Percentiles rank a stretch among this genome's conserved stretches.
Conservation (phyloP, 2,797 vertebrate genomes). For the Alectoris magna region DNA sequence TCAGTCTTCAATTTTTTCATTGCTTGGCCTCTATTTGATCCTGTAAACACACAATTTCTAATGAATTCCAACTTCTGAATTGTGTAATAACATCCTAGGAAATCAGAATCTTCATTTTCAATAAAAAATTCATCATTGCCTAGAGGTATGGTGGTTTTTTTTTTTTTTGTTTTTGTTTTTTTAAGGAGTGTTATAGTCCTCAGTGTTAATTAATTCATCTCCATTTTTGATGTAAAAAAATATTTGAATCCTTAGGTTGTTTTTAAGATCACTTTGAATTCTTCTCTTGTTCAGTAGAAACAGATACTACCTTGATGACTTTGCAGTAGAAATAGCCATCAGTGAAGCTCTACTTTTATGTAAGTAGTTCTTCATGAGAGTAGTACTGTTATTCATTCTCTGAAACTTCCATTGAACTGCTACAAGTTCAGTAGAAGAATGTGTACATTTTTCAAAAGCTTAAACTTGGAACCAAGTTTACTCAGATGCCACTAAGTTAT, state of each 20-base stretch:
- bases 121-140: too few species aligned
- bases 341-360: not conserved
- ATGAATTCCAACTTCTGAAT: not conserved
- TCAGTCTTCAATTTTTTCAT: not conserved
- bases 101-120: not conserved
- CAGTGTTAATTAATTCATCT: not conserved
- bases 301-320: not conserved
- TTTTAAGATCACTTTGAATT: not conserved
- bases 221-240: not conserved
- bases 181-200: not conserved
- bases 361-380: not conserved
- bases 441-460: not conserved
- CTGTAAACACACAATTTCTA: not conserved
- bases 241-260: not conserved
- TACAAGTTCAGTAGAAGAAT: too few species aligned
- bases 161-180: too few species aligned
- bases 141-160: not conserved
- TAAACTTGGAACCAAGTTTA: not conserved
- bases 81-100: not conserved
- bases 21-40: not conserved
- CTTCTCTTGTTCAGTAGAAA: too few species aligned
- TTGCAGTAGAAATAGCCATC: not conserved
- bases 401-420: not conserved
- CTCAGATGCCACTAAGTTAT: not conserved
- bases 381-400: not conserved